Base-by-base conservation (phyloP, 2,797 vertebrate genomes). In the Holocentrus rufus region DNA sequence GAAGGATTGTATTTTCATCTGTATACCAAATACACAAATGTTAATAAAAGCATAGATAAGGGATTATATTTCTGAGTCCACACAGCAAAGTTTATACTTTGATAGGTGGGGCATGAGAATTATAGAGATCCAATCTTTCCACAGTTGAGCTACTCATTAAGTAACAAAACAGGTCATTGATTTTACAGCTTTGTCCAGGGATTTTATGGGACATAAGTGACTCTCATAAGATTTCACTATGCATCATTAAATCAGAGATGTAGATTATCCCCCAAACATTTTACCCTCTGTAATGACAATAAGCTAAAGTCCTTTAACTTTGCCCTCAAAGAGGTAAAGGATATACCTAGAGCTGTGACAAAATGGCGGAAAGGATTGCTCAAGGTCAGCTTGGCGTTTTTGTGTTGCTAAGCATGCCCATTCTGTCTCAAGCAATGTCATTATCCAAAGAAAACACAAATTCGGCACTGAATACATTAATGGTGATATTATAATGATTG, bases 201-300 rank as follows among this genome's bases (percentile, higher is more conserved):
- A 91, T 92, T 93, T 94, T 93, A 93, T 92, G 90, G 91, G 85
- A 95, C 93, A 92, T 94, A 94, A 95, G 92, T 93, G 93, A 93
- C 91, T 94, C 90, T 91, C 89, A 87, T 93, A 94, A 93, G 92
- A 94, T 91, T 93, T 93, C 90, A 93, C 77, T 89, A 93, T 92
- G 94, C 92, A 85, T 92, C 93, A 94, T 95, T 95, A 94, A 95
- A 92, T 93, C 91, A 87, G 90, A 85, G 84, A 88, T 88, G 90
- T 92, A 92, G 93, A 95, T 93, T 91, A 94, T 92, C 91, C 92
- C 84, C 86, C 87, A 92, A 93, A 93, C 90, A 93, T 92, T 92
- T 92, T 76, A 89, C 71, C 85, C 78, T 87, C 85, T 83, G 82
- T 91, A 92, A 94, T 91, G 89, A 92, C 84, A 88, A 84, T 90